Conservation (phyloP, 2,888 invertebrate genomes). For the Salticus scenicus region DNA sequence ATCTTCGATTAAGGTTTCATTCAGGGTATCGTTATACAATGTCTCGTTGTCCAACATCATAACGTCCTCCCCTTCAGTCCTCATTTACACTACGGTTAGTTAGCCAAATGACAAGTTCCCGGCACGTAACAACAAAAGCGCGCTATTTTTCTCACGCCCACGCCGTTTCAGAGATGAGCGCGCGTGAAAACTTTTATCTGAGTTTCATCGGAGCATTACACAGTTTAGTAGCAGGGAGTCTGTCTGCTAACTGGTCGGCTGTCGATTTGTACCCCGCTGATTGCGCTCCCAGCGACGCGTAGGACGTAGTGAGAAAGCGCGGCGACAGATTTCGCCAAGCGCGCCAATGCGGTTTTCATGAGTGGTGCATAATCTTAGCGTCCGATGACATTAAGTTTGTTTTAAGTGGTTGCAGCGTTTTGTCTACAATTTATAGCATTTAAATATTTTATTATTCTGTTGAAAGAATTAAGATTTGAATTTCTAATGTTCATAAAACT, state of each 20-base stretch:
- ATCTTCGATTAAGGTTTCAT: constrained; percentile 28
- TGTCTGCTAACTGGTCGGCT: constrained; percentile 47
- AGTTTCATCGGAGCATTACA: background rate
- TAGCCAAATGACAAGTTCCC: background rate
- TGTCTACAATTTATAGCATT: background rate
- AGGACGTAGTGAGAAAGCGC: constrained; percentile 15
- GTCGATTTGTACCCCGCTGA: constrained; percentile 33
- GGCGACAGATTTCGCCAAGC: constrained; percentile 47
- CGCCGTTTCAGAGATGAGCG: constrained; percentile 11
- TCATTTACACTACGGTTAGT: background rate
- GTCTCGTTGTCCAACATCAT: constrained; percentile 39
- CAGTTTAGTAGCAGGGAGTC: constrained; percentile 4
- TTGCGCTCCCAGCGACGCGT: constrained; percentile 50
- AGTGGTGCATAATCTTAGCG: constrained; percentile 63
- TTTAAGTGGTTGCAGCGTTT: constrained; percentile 15
- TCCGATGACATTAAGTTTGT: constrained; percentile 23
- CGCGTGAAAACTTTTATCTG: constrained; percentile 9
- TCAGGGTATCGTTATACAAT: background rate
- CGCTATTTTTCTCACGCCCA: constrained; percentile 5
- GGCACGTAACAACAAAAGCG: background rate
- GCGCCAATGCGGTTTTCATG: constrained; percentile 66
- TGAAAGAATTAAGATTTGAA: no score
- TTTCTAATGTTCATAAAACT: no score
- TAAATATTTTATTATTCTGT: no score
- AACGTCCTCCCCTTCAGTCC: background rate